Evolutionary conservation across 2,113 vertebrate species (phyloP), one percentile per base, ranked within the genome.

Genomic region (Gadus macrocephalus): DNA sequence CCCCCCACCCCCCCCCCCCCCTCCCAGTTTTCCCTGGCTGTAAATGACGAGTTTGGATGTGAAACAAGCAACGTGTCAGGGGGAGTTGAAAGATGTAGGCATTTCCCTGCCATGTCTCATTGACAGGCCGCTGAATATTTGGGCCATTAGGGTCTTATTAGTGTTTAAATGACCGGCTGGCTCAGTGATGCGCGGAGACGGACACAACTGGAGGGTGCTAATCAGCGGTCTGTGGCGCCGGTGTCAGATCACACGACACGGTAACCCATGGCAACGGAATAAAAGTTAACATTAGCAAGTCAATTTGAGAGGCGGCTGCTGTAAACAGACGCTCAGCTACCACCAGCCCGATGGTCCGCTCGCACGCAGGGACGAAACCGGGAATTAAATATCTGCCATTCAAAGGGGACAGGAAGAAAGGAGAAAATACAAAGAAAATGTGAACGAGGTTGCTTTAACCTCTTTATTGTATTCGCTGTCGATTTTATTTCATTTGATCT

Each of bases 111-210:
- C 96, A 97, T 98, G 97, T 98, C 96, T 96, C 94, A 95, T 93
- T 99, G 97, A 99, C 97, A 99, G 97, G 95, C 95, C 91, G 89
- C 93, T 95, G 97, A 99, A 99, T 98, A 99, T 99, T 98, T 97
- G 95, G 96, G 95, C 97, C 97, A 99, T 99, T 99, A 98, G 97
- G 97, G 97, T 96, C 96, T 99, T 99, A 99, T 99, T 99, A 99
- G 97, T 98, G 96, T 96, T 97, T 99, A 99, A 99, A 98, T 98
- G 97, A 98, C 97, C 97, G 98, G 96, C 98, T 98, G 97, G 96
- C 98, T 98, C 96, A 98, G 95, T 98, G 96, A 98, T 97, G 96
- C 97, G 97, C 94, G 95, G 95, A 98, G 97, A 98, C 97, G 96
- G 97, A 98, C 97, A 98, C 95, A 97, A 96, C 95, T 97, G 96